Evolutionary conservation across 2,888 invertebrate genomes (phyloP).

Genomic region (Lycocerus yunnanus): DNA sequence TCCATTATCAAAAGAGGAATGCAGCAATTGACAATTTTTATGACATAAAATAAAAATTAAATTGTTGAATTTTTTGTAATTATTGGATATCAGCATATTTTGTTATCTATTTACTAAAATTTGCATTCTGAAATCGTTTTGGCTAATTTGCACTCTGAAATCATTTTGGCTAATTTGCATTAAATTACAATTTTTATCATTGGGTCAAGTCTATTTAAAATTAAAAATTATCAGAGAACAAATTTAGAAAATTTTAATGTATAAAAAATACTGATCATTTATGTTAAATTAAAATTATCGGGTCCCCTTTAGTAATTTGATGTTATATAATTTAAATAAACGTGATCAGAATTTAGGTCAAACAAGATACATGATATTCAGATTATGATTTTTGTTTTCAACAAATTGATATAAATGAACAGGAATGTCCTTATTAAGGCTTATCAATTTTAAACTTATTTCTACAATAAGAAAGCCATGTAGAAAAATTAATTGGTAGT

Average conservation of each 20-base stretch:
- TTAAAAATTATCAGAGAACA: not conserved
- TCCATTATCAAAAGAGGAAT: too few species aligned
- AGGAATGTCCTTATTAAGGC: not conserved
- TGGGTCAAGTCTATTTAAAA: not conserved
- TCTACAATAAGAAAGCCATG: not conserved
- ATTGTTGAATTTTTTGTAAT: not conserved
- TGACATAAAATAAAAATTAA: not conserved
- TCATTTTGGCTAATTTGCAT: not conserved
- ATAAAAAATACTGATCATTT: not conserved
- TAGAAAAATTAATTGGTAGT: not conserved
- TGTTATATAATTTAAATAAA: not conserved
- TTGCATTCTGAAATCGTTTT: not conserved
- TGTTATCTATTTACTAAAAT: not conserved
- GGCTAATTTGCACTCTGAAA: not conserved
- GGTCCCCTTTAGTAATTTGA: not conserved
- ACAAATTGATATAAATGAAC: not conserved
- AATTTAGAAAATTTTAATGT: not conserved
- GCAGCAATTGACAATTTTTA: too few species aligned
- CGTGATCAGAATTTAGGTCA: not conserved
- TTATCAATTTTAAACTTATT: not conserved
- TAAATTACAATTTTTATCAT: not conserved
- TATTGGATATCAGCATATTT: not conserved
- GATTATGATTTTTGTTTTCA: not conserved
- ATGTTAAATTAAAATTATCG: not conserved
- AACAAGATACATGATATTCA: not conserved